Evolutionary conservation across 2,888 invertebrate species (phyloP).

Genomic region (Crocallis elinguaria): DNA sequence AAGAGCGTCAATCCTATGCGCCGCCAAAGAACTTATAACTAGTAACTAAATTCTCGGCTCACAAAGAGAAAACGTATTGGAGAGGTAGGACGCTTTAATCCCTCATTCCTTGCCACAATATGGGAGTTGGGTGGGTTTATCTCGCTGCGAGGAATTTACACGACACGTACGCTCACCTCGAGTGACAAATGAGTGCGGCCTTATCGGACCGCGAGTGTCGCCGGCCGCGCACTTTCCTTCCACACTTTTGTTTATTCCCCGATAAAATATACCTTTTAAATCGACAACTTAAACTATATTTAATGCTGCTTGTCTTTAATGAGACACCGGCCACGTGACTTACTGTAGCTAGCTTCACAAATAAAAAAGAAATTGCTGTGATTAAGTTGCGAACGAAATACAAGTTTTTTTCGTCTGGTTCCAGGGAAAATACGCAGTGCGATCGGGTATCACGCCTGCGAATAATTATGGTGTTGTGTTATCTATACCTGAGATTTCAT

Average conservation of each 20-base stretch:
- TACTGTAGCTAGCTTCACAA: constrained; percentile 46
- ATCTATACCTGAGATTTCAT: constrained; percentile 65
- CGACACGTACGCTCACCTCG: constrained; percentile 67
- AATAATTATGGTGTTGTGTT: constrained; percentile 69
- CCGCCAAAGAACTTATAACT: not conserved
- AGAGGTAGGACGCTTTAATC: constrained; percentile 55
- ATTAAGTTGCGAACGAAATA: constrained; percentile 55
- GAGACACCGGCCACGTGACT: constrained; percentile 57
- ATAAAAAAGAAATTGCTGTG: constrained; percentile 48
- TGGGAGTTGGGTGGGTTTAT: constrained; percentile 72
- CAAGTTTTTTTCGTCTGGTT: constrained; percentile 49
- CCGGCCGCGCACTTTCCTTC: constrained; percentile 54
- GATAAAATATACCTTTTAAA: constrained; percentile 47
- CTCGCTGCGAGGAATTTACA: constrained; percentile 75
- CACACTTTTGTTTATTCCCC: constrained; percentile 52
- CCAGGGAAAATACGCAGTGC: constrained; percentile 52
- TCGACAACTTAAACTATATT: constrained; percentile 43
- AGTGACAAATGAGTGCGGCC: constrained; percentile 79
- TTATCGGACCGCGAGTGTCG: constrained; percentile 66
- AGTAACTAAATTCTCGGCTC: constrained; percentile 15
- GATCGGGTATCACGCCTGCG: constrained; percentile 58
- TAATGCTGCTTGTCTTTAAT: constrained; percentile 60
- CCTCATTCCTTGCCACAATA: constrained; percentile 53
- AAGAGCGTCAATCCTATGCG: not conserved
- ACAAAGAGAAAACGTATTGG: constrained; percentile 35